These are phyloP conservation scores for Lasioglossum pauxillum DNA, from an alignment of 2,888 invertebrate species.

Conservation along the genomic window DNA sequence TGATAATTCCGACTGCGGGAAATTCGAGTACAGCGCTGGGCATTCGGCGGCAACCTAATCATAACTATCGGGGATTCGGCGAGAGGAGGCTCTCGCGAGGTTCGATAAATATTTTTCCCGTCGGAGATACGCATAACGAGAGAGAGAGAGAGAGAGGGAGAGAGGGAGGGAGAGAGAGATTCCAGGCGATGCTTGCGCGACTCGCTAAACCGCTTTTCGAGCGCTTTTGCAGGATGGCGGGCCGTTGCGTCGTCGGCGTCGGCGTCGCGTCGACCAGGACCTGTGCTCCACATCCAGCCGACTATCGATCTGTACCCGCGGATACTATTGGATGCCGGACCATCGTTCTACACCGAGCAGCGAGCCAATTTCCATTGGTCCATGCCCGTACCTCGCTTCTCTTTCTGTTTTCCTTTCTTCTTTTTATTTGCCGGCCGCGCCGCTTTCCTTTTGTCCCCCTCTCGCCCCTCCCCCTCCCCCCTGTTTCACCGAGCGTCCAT, in stretches of 20 bases:
- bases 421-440: constrained; percentile 22
- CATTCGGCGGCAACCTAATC: not conserved
- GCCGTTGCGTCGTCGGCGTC: not conserved
- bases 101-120: constrained; percentile 54
- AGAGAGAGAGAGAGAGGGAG: not conserved
- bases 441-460: constrained; percentile 27
- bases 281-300: constrained; percentile 49
- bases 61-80: constrained; percentile 5
- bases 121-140: constrained; percentile 41
- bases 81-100: not conserved
- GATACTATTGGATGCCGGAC: constrained; percentile 46
- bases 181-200: constrained; percentile 21
- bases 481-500: not conserved
- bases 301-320: constrained; percentile 53
- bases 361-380: constrained; percentile 65
- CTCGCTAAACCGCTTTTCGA: constrained; percentile 59
- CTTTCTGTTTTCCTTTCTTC: constrained; percentile 33
- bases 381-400: constrained; percentile 34
- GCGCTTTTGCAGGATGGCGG: constrained; percentile 49
- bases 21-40: not conserved
- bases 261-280: constrained; percentile 10
- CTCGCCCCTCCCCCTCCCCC: not conserved
- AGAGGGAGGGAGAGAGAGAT: not conserved
- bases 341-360: constrained; percentile 44
- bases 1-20: not conserved